Base-by-base conservation (phyloP, 2,797 vertebrate genomes). In the Sylvilagus floridanus region DNA sequence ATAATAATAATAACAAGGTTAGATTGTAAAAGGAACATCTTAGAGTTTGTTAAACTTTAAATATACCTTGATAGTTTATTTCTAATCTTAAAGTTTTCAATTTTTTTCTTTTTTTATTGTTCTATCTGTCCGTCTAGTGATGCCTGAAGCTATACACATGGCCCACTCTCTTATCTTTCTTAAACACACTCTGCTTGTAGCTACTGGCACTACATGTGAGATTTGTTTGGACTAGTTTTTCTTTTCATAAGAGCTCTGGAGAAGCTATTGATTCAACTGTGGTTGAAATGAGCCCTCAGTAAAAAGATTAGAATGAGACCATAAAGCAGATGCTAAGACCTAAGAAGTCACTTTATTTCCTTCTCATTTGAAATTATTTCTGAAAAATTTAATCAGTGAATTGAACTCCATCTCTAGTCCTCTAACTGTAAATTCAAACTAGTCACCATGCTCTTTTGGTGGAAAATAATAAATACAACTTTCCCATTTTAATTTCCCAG, bases 221-320 rank as follows among this genome's bases (percentile, higher is more conserved):
- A 88, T 94, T 90, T 96, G 60, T 88, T 93, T 92, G 88, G 82
- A 94, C 90, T 96, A 72, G 77, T 42, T 93, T 96, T 96, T 91
- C 68, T 96, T 93, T 69, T 87, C 76, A 82, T 72, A 84, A 86
- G 92, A 86, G 28, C 76, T 95, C 32, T 66, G 54, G 86, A 95
- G 87, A 28, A 90, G 72, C 57, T 96, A 94, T 81, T 94, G 84
- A 97, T 97, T 94, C 91, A 94, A 72, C 50, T 84, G 35, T 72
- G 87, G 84, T 72, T 91, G 79, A 94, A 97, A 92, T 94, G 63
- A 95, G 73, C 8, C 50, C 50, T 92, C 62, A 32, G 21, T 96
- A n/a, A 86, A 90, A 90, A 90, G 66, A 94, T 88, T 81, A 85
- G 62, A 92, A 47, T 21, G n/a, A 96, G 85, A 89, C 8, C 50